Percentiles rank a stretch among this genome's conserved stretches.
phyloP scores from a whole-genome alignment of 2,888 invertebrate genomes.

The Tanytarsus gracilentus region DNA sequence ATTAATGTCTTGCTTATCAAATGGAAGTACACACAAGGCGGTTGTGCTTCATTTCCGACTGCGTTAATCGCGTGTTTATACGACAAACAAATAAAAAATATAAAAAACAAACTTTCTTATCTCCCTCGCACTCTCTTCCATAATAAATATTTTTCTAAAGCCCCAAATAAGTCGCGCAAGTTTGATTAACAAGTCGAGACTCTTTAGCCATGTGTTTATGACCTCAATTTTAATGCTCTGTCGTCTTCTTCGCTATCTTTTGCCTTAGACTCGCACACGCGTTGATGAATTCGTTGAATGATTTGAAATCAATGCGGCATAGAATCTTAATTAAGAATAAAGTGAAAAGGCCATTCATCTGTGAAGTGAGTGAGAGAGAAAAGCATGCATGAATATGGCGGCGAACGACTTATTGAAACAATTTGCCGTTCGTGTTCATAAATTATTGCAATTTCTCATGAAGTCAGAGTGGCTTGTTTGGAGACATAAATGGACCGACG shows the following conservation, averaged over 20 bases:
- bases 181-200: constrained; percentile 8
- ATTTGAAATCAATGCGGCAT: no score
- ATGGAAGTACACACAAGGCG: not conserved
- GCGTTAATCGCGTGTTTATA: constrained; percentile 14
- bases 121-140: not conserved
- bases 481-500: no score
- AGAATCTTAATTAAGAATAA: no score
- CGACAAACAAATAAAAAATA: not conserved
- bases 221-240: not conserved
- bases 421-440: constrained; percentile 1
- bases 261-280: not conserved
- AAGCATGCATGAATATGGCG: not conserved
- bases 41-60: constrained; percentile 10
- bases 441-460: constrained; percentile 20
- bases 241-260: not conserved
- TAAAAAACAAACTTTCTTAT: constrained; percentile 10
- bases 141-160: constrained; percentile 13
- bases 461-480: no score
- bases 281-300: no score
- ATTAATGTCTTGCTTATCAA: no score
- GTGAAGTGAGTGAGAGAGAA: not conserved
- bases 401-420: constrained; percentile 10
- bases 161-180: constrained; percentile 18
- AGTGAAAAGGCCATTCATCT: not conserved
- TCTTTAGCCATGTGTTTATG: not conserved